Percentiles rank a stretch among this genome's conserved stretches.
Conservation (phyloP, 1,140 invertebrate species). For the Lepidurus apus region DNA sequence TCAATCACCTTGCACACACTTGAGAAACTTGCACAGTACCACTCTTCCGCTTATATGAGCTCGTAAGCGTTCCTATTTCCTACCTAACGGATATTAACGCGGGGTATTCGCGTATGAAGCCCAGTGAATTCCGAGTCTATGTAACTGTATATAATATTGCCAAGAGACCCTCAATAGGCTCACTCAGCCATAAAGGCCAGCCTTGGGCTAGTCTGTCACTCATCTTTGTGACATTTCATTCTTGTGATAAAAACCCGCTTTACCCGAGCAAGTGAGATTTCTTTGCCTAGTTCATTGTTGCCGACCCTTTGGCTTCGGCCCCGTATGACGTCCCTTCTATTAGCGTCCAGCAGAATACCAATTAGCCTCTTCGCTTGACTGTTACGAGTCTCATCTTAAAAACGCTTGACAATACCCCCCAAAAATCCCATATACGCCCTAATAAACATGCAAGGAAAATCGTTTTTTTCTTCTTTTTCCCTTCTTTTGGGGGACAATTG, state of each 20-base stretch:
- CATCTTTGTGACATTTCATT: not conserved
- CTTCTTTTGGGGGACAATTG: not conserved
- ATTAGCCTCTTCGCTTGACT: conserved; percentile 21
- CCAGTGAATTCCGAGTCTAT: too few relatives aligned
- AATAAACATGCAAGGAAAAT: too few relatives aligned
- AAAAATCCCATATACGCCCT: not conserved
- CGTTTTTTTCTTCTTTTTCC: not conserved
- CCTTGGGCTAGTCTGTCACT: conserved; percentile 3
- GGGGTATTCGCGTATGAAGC: too few relatives aligned
- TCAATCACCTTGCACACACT: conserved; percentile 21
- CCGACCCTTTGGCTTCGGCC: not conserved
- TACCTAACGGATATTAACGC: not conserved
- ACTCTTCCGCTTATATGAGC: conserved; percentile 17
- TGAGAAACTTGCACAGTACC: conserved; percentile 19
- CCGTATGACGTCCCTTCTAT: not conserved
- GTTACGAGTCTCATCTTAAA: not conserved
- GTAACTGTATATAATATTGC: too few relatives aligned
- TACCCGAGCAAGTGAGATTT: not conserved
- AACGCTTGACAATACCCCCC: not conserved
- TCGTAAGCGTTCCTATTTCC: not conserved
- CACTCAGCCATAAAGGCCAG: not conserved
- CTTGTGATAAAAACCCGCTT: not conserved
- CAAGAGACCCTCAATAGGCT: too few relatives aligned
- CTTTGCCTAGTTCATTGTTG: not conserved
- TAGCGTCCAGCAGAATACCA: not conserved